These are phyloP conservation scores for Carabus problematicus DNA, from an alignment of 2,888 invertebrate species.

Conservation along the genomic window DNA sequence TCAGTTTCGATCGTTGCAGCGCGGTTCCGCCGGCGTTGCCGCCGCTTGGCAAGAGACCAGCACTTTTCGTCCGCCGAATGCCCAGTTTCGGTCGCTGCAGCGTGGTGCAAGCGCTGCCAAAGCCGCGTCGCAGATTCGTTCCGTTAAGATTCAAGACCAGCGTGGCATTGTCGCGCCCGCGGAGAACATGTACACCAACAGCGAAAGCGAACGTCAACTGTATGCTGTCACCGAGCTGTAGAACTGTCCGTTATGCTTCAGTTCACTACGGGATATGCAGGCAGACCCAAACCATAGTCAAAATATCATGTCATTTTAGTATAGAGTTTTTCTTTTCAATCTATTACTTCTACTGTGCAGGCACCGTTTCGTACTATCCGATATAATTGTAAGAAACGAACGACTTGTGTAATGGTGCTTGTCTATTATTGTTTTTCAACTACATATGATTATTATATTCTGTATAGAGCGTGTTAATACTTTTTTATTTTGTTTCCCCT, in stretches of 20 bases:
- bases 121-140: constrained; percentile 55
- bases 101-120: constrained; percentile 55
- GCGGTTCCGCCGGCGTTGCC: constrained; percentile 49
- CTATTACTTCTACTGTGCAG: too few species aligned
- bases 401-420: too few species aligned
- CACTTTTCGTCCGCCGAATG: constrained; percentile 56
- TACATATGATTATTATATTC: not conserved
- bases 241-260: constrained; percentile 43
- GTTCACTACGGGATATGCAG: constrained; percentile 37
- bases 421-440: too few species aligned
- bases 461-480: constrained; percentile 24
- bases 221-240: constrained; percentile 80
- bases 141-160: constrained; percentile 58
- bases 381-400: too few species aligned
- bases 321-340: too few species aligned
- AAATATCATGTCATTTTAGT: constrained; percentile 1
- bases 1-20: constrained; percentile 63
- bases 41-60: constrained; percentile 55
- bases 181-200: constrained; percentile 57
- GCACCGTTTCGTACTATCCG: too few species aligned
- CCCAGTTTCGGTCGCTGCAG: constrained; percentile 61
- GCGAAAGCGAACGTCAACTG: constrained; percentile 62
- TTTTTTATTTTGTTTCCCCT: constrained; percentile 11
- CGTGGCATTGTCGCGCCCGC: constrained; percentile 50
- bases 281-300: constrained; percentile 38